A percentile compares a stretch with the other conserved stretches of the same genome.
These are phyloP conservation scores for Thereva nobilitata DNA, from an alignment of 2,888 invertebrate species.

Conservation along the genomic window DNA sequence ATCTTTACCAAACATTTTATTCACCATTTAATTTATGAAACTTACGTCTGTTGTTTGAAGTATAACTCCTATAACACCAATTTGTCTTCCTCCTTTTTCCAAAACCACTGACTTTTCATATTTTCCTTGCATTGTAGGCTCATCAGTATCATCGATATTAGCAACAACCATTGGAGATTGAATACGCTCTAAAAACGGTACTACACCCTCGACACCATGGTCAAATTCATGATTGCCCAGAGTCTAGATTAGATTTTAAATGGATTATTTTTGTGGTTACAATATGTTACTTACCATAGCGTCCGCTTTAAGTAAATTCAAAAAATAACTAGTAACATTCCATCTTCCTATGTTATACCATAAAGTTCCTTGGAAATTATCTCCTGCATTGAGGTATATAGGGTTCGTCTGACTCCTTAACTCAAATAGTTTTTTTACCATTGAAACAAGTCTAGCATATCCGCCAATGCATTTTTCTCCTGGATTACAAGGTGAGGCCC, in stretches of 20 bases:
- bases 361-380: slow-evolving; percentile 83
- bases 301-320: slow-evolving; percentile 76
- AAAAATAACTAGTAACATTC: slow-evolving; percentile 74
- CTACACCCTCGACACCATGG: slow-evolving; percentile 70
- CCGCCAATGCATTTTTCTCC: slow-evolving; percentile 69
- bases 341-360: slow-evolving; percentile 79
- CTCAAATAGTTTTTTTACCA: slow-evolving; percentile 59
- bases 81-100: slow-evolving; percentile 65
- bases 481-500: slow-evolving; percentile 62
- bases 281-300: slow-evolving; percentile 66
- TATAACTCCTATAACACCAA: slow-evolving; percentile 81
- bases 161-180: slow-evolving; percentile 72
- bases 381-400: slow-evolving; percentile 79
- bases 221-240: slow-evolving; percentile 90
- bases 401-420: slow-evolving; percentile 61
- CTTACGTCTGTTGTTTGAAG: slow-evolving; percentile 68
- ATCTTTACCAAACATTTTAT: neutral
- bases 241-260: slow-evolving; percentile 61
- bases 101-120: slow-evolving; percentile 69
- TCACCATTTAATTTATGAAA: slow-evolving; percentile 20
- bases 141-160: slow-evolving; percentile 73
- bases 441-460: slow-evolving; percentile 67
- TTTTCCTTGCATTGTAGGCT: slow-evolving; percentile 67
- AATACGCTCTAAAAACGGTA: slow-evolving; percentile 69
- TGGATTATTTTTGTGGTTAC: neutral